phyloP scores from a whole-genome alignment of 2,113 vertebrate genomes.

The Atlantisia rogersi region DNA sequence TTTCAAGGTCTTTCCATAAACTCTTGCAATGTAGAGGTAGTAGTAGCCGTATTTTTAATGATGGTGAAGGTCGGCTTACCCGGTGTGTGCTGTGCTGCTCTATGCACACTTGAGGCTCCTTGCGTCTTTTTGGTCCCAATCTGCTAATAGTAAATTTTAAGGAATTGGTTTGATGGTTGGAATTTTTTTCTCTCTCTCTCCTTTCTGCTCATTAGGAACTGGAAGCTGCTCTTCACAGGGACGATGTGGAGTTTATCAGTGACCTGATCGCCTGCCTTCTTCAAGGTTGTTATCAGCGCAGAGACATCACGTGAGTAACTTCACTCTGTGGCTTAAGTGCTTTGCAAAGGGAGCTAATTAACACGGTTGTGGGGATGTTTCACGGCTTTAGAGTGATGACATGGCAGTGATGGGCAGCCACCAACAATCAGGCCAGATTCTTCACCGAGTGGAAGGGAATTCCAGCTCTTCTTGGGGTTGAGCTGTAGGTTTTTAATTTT shows the following conservation, averaged over 20 bases:
- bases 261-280: slow-evolving; percentile 92
- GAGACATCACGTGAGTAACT: slow-evolving; percentile 94
- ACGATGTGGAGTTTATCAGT: slow-evolving; percentile 91
- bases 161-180: slow-evolving; percentile 10
- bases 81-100: not conserved
- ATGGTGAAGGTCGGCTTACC: not conserved
- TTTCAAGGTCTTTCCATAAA: slow-evolving; percentile 52
- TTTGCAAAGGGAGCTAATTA: slow-evolving; percentile 42
- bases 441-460: slow-evolving; percentile 1
- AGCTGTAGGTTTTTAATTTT: slow-evolving; percentile 1
- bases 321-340: not conserved
- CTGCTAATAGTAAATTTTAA: not conserved
- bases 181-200: not conserved
- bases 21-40: not conserved
- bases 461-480: not conserved
- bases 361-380: not conserved
- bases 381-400: slow-evolving; percentile 26
- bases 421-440: not conserved
- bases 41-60: not conserved
- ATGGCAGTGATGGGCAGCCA: slow-evolving; percentile 5
- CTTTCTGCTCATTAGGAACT: slow-evolving; percentile 83
- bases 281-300: slow-evolving; percentile 97
- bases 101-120: not conserved
- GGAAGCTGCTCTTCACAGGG: slow-evolving; percentile 91
- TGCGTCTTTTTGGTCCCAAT: not conserved